Evolutionary conservation across 2,113 vertebrate genomes (phyloP), one percentile per base, ranked within the genome.

Genomic region (Nothocercus julius): DNA sequence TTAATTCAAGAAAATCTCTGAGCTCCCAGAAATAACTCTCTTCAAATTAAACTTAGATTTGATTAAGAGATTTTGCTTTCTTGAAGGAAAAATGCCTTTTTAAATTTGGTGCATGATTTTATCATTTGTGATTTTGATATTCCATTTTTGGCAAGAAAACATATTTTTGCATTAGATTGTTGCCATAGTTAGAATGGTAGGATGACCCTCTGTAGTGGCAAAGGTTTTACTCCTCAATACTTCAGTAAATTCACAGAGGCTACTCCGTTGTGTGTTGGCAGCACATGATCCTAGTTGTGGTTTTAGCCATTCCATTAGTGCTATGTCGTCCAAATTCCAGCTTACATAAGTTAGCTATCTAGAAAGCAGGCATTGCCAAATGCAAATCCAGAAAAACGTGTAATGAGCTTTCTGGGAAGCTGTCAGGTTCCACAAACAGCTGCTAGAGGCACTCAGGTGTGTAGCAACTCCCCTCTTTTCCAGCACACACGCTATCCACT

Each of bases 371-470:
- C 5, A 17, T 40, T 82, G 44, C 72, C 47, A 53, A 66, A 77
- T 81, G 47, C 38, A 54, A 47, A 58, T 85, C 45, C 58, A 83
- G 34, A 63, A 66, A 59, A 79, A 18, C 14, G 8, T 4, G 6
- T 72, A 88, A 58, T 74, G 47, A 86, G 53, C 49, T 93, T 88
- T 84, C 44, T 38, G 86, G 83, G 73, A 94, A 94, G 30, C 56
- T 94, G 63, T 75, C 58, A 75, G 88, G n/a, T 77, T 56, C 34
- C 30, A 44, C 38, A 81, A 76, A 38, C 56, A 76, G 87, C 92
- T 96, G 92, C 95, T 95, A 81, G n/a, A 58, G 82, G 87, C 68
- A 94, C 90, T 88, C 86, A 90, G 80, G 69, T 83, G 67, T 25
- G 5, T 40, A 88, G 80, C 49, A 87, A 49, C 70, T 89, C 85